phyloP scores from a whole-genome alignment of 2,888 invertebrate species.

The Cantharis flavilabris region DNA sequence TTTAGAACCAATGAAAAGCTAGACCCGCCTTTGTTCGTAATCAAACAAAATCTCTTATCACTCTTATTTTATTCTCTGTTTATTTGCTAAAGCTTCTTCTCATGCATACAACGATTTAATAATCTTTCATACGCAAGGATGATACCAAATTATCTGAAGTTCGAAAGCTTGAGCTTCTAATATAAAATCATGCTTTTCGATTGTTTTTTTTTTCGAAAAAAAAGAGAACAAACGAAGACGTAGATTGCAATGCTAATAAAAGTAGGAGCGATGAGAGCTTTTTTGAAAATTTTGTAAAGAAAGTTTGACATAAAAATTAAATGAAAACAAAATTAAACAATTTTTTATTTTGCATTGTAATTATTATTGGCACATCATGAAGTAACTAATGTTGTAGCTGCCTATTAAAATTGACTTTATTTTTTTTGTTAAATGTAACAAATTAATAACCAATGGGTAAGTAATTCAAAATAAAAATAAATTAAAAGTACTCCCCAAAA shows the following conservation, averaged over 20 bases:
- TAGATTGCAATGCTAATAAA: not conserved
- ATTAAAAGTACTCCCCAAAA: conserved; percentile 19
- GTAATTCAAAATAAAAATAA: conserved; percentile 5
- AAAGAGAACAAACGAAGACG: not conserved
- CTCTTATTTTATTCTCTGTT: conserved; percentile 28
- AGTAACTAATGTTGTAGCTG: not conserved
- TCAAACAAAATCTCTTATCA: conserved; percentile 31
- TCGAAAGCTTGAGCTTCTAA: not conserved
- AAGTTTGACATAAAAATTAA: not conserved
- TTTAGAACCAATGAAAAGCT: conserved; percentile 34
- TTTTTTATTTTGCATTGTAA: not conserved
- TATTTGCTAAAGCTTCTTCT: conserved; percentile 21
- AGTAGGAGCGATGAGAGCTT: not conserved
- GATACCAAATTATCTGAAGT: not conserved
- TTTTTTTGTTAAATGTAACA: not conserved
- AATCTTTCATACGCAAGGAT: conserved; percentile 2
- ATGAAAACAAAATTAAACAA: not conserved
- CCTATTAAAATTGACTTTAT: not conserved
- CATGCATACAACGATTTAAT: conserved; percentile 19
- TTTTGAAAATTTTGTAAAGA: too few species aligned
- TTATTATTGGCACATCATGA: not conserved
- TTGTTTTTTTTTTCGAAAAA: not conserved
- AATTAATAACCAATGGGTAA: conserved; percentile 2
- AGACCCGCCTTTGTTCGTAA: conserved; percentile 33
- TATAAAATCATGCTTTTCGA: not conserved